phyloP scores from a whole-genome alignment of 2,797 vertebrate species.

The Rhadinocentrus ornatus region DNA sequence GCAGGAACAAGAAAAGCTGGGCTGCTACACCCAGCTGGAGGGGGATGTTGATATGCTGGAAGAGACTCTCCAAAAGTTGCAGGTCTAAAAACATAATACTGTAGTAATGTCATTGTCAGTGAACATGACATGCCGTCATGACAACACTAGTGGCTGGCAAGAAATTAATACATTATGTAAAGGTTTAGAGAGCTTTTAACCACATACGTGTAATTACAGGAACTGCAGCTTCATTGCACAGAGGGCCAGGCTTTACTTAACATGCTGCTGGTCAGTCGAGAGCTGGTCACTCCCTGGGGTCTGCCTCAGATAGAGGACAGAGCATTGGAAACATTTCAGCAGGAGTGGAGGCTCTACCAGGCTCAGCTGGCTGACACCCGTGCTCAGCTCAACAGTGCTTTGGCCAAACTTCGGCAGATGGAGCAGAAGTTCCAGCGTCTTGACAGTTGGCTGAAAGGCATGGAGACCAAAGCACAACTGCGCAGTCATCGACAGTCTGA shows the following conservation, averaged over 20 bases:
- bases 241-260: conserved; percentile 92
- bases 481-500: conserved; percentile 85
- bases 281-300: conserved; percentile 89
- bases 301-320: conserved; percentile 92
- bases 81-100: conserved; percentile 79
- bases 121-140: not conserved
- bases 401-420: conserved; percentile 89
- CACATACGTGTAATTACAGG: conserved; percentile 75
- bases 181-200: not conserved
- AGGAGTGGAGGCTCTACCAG: conserved; percentile 94
- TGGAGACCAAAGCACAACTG: conserved; percentile 88
- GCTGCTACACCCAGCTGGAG: conserved; percentile 86
- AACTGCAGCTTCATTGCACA: conserved; percentile 89
- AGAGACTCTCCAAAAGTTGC: conserved; percentile 87
- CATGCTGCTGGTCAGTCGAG: conserved; percentile 85
- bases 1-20: conserved; percentile 90
- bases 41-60: conserved; percentile 89
- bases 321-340: conserved; percentile 86
- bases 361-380: conserved; percentile 87
- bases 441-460: conserved; percentile 90
- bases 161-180: no score
- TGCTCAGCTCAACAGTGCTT: conserved; percentile 84
- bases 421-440: conserved; percentile 91
- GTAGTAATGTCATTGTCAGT: not conserved
- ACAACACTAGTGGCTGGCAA: not conserved